Base-by-base conservation (phyloP, 2,797 vertebrate species). In the Macroramphosus scolopax region DNA sequence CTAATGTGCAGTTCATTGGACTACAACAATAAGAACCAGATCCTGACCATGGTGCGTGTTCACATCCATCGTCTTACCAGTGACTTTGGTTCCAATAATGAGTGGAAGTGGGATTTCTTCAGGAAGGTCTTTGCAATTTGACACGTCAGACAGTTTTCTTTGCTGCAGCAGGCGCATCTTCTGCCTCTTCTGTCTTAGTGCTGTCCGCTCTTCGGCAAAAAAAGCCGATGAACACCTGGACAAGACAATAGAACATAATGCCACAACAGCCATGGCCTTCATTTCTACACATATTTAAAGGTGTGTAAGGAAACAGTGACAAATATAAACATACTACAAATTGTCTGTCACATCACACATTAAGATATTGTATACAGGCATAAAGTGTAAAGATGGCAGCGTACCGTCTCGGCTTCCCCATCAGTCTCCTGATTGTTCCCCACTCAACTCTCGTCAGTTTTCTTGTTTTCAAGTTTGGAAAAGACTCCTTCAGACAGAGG, bases 31-130 rank as follows among this genome's bases (percentile, higher is more conserved):
- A 22, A 22, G 20, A 22, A 22, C 20, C 20, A 22, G 20, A 22
- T 22, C n/a, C n/a, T 15, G 2, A 38, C 17, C 25, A n/a, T 5
- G 10, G 14, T 30, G 24, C 10, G 24, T 13, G 16, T 17, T 31
- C 3, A 48, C 34, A 51, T 26, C 32, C 13, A 8, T 17, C 6
- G 32, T 50, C 55, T 64, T 42, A 89, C 87, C 87, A 2, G 87
- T 99, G 77, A 99, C 97, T 93, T 99, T 99, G 48, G 97, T 99
- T 84, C 97, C 97, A 69, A 99, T 98, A 73, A 98, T 96, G 73
- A 99, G 88, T 0, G 95, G 95, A 36, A 99, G 78, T 15, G 97
- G 97, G 73, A 99, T 99, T 87, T 98, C 95, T 45, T 98, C 97
- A 8, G 96, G 96, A 57, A 99, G 94, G 65, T 99, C 97, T 91